phyloP scores from a whole-genome alignment of 2,797 vertebrate species.

The Ibycter americanus region DNA sequence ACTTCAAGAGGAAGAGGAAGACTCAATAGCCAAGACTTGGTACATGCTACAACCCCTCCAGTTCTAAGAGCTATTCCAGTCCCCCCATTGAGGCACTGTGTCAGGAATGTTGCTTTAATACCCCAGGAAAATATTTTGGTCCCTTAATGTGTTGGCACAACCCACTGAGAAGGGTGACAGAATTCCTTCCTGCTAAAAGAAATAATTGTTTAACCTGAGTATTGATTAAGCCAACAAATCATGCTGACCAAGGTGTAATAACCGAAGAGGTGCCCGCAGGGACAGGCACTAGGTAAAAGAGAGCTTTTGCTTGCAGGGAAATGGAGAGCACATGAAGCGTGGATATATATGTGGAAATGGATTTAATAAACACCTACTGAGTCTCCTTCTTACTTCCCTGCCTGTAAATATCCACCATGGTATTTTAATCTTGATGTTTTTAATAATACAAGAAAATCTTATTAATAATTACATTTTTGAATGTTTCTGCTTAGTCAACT shows the following conservation, averaged over 20 bases:
- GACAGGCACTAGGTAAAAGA: neutral
- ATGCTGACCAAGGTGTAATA: neutral
- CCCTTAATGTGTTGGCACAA: neutral
- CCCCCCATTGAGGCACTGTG: neutral
- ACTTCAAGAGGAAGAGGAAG: neutral
- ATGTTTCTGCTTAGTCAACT: conserved; percentile 42
- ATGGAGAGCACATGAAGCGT: neutral
- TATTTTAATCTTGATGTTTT: conserved; percentile 21
- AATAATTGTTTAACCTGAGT: neutral
- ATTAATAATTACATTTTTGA: conserved; percentile 22
- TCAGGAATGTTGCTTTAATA: neutral
- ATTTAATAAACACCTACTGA: conserved; percentile 54
- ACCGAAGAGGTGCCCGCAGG: neutral
- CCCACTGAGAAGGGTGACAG: neutral
- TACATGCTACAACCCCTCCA: neutral
- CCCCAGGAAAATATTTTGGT: neutral
- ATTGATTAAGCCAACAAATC: conserved; percentile 16
- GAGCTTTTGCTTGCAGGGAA: neutral
- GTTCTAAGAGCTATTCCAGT: neutral
- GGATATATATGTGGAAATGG: neutral
- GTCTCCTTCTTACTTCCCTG: neutral
- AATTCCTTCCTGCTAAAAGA: neutral
- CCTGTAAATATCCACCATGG: neutral
- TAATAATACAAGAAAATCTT: conserved; percentile 18
- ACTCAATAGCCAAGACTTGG: neutral